Evolutionary conservation across 2,888 invertebrate genomes (phyloP).

Genomic region (Dicyrtomina minuta): DNA sequence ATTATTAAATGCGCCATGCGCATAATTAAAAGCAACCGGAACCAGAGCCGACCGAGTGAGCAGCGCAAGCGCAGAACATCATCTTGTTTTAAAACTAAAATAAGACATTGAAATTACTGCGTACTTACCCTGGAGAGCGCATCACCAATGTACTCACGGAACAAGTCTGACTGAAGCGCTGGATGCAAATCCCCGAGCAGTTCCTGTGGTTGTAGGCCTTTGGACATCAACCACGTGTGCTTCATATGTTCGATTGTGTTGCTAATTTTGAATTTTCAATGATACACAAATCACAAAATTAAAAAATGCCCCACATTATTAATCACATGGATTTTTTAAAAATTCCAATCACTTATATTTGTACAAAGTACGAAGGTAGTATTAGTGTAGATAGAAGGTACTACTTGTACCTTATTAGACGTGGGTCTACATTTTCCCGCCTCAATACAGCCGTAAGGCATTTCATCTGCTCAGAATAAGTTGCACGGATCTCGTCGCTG

Average conservation of each 20-base stretch:
- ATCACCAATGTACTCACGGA: conserved; percentile 34
- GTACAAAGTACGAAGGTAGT: neutral
- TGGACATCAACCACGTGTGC: conserved; percentile 33
- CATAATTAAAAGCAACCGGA: too few relatives aligned
- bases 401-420: conserved; percentile 35
- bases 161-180: conserved; percentile 35
- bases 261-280: too few relatives aligned
- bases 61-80: neutral
- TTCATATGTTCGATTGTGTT: conserved; percentile 30
- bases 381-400: neutral
- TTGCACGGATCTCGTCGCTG: conserved; percentile 45
- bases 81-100: too few relatives aligned
- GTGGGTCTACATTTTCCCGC: conserved; percentile 38
- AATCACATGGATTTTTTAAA: neutral
- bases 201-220: conserved; percentile 33
- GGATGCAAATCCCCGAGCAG: conserved; percentile 36
- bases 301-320: too few relatives aligned
- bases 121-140: conserved; percentile 5
- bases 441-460: conserved; percentile 38
- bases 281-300: neutral
- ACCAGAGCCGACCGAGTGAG: neutral
- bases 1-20: too few relatives aligned
- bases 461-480: conserved; percentile 38
- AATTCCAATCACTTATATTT: neutral
- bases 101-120: too few relatives aligned